Base-by-base conservation (phyloP, 2,113 vertebrate species). In the Actinemys pallida region DNA sequence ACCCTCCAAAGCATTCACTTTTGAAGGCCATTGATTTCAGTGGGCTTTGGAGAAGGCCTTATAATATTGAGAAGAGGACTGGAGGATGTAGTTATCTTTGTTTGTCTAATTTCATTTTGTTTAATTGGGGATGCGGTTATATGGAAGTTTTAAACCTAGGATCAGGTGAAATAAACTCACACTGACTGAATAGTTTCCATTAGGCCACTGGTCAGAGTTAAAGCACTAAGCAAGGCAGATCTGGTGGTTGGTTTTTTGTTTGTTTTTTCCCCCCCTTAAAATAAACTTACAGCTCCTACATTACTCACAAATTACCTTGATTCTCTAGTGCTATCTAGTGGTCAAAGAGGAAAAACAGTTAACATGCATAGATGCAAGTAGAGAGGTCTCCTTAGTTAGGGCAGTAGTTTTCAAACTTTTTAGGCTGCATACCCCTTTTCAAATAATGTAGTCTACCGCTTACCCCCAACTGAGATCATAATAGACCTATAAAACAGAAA, bases 251-350 rank as follows among this genome's bases (percentile, higher is more conserved):
- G 69, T 52, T 4, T 90, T 65, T 29, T 47, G 91, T 16, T 6
- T 4, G 11, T 13, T 0, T 1, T 2, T 39, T 39, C 5, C 11
- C 25, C 10, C 56, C 17, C 31, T 75, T 0, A 0, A n/a, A 49
- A 62, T 49, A 75, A 39, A 79, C 72, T 59, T 52, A 31, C 25
- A 49, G 16, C 86, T 35, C 3, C 1, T 1, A 0, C 0, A 2
- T 29, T 69, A 25, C 53, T 49, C 8, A 10, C 22, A 78, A 35
- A 72, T 82, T 93, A 93, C 13, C 49, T 75, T 93, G 96, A 95
- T 94, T 96, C 97, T 97, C 96, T 97, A 92, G 93, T 96, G 97
- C 98, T 97, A 98, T 98, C 98, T 98, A 97, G 98, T 54, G 98
- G 84, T 76, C 54, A 19, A 3, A 54, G 31, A 90, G 19, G 14